These are phyloP conservation scores for Netelia fuscicornis DNA, from an alignment of 2,888 invertebrate genomes.

Conservation along the genomic window DNA sequence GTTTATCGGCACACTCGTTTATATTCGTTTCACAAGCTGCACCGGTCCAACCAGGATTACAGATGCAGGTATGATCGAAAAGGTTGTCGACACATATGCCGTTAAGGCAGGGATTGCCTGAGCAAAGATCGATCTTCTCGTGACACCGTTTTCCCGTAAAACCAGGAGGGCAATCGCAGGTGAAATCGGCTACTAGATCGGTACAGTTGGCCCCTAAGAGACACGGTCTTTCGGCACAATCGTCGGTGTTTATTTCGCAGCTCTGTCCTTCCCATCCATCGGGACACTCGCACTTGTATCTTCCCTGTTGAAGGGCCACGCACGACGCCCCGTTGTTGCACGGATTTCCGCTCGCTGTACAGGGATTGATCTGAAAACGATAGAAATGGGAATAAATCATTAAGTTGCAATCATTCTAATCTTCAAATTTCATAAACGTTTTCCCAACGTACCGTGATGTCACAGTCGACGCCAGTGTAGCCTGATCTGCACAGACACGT, in stretches of 20 bases:
- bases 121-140: slow-evolving; percentile 96
- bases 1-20: slow-evolving; percentile 95
- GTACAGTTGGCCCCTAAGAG: slow-evolving; percentile 96
- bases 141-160: slow-evolving; percentile 98
- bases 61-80: slow-evolving; percentile 94
- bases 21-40: slow-evolving; percentile 95
- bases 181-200: slow-evolving; percentile 97
- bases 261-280: slow-evolving; percentile 99
- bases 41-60: slow-evolving; percentile 96
- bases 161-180: slow-evolving; percentile 96
- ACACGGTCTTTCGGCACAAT: slow-evolving; percentile 97
- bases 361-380: slow-evolving; percentile 92
- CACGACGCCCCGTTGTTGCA: slow-evolving; percentile 96
- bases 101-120: slow-evolving; percentile 95
- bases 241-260: slow-evolving; percentile 97
- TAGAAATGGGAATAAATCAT: slow-evolving; percentile 52
- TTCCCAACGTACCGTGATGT: slow-evolving; percentile 89
- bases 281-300: slow-evolving; percentile 97
- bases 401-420: neutral
- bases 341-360: slow-evolving; percentile 95
- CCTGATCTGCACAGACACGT: slow-evolving; percentile 97
- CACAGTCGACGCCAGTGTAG: slow-evolving; percentile 96
- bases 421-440: slow-evolving; percentile 23
- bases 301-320: slow-evolving; percentile 94
- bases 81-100: slow-evolving; percentile 96